Evolutionary conservation across 2,888 invertebrate species (phyloP), one percentile per base, ranked within the genome.

Genomic region (Stenolophus ochropezus): DNA sequence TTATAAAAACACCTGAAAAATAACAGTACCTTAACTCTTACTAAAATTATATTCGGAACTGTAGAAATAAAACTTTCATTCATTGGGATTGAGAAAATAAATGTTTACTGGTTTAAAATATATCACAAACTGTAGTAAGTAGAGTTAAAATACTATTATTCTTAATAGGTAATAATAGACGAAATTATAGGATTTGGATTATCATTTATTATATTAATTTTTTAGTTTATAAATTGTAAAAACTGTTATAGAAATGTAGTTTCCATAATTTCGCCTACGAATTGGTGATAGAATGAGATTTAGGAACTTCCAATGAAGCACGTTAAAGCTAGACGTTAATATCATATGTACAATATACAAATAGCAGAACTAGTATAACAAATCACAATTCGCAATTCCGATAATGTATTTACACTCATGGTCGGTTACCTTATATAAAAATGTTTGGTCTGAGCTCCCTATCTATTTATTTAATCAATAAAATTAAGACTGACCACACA

Each of bases 271-370:
- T 69, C 65, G 33, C 33, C 65, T 69, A 69, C 18, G 33, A 33
- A 69, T 69, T 27, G n/a, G 49, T 65, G 51, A 47, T 79, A 77
- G 51, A 79, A 69, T 69, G 69, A 74, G 61, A 82, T 82, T 83
- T 84, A 84, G 84, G 84, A 84, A 84, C 83, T 84, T 83, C 77
- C 81, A 82, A 81, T 82, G 82, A 83, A 84, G 84, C 83, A 82
- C 83, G 84, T 84, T 85, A 85, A 85, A 85, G 85, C 85, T 85
- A 84, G 81, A 83, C 83, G 83, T 84, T 81, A 85, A 85, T 85
- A 85, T 85, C 84, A 84, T 83, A 83, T 83, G 61, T 84, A 82
- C 74, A 81, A 81, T 74, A 42, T 81, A 81, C 81, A 81, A 73
- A 75, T 75, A 81, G 81, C 81, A 69, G 69, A 71, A 69, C 71